These are phyloP conservation scores for Aleiodes sp. DNA, from an alignment of 1,140 invertebrate species.

Conservation along the genomic window DNA sequence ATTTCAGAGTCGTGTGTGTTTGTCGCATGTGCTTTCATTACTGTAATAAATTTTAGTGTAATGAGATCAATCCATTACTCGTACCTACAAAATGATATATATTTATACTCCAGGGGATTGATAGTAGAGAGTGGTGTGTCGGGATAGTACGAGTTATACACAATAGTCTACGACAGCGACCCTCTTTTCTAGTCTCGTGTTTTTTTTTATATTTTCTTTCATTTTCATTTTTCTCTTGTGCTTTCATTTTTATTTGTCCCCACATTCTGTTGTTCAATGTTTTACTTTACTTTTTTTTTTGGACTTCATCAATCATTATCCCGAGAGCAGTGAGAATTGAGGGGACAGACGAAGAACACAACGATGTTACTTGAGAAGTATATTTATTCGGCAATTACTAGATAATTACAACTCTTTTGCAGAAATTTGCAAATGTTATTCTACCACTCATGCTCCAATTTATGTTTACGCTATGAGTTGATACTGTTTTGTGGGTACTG, in stretches of 20 bases:
- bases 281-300: too few relatives aligned
- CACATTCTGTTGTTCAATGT: not conserved
- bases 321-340: too few relatives aligned
- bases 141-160: not conserved
- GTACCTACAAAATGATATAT: not conserved
- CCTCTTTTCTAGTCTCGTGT: not conserved
- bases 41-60: not conserved
- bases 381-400: too few relatives aligned
- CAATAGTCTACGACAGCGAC: not conserved
- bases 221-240: not conserved
- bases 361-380: too few relatives aligned
- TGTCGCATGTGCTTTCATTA: not conserved
- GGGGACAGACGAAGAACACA: too few relatives aligned
- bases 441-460: too few relatives aligned
- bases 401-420: too few relatives aligned
- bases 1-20: not conserved
- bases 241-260: not conserved
- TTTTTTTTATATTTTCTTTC: not conserved
- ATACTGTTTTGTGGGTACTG: too few relatives aligned
- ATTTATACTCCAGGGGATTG: not conserved
- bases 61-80: constrained; percentile 22
- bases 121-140: not conserved
- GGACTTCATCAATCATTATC: too few relatives aligned
- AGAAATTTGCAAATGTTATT: too few relatives aligned
- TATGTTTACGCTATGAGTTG: too few relatives aligned